These are phyloP conservation scores for Donacobius atricapilla DNA, from an alignment of 2,113 vertebrate genomes.

Conservation along the genomic window DNA sequence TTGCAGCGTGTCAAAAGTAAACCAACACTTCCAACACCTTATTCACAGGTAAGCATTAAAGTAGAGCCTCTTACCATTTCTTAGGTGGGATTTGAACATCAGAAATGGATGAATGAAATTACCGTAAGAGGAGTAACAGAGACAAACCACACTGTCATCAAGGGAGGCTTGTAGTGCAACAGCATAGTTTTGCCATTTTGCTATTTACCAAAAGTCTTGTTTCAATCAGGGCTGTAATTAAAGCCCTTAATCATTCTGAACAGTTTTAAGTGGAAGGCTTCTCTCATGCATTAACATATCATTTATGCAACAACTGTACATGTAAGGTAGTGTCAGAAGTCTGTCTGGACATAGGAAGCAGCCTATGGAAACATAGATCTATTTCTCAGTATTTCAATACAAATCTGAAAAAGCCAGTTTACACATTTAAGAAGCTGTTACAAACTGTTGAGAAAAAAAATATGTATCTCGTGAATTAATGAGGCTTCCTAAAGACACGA, in stretches of 20 bases:
- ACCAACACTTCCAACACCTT: background rate
- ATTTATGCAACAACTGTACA: conserved; percentile 16
- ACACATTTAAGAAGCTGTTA: conserved; percentile 72
- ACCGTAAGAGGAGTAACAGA: background rate
- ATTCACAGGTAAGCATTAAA: conserved; percentile 10
- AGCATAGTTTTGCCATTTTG: conserved; percentile 35
- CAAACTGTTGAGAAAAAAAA: conserved; percentile 67
- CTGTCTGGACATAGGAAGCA: conserved; percentile 49
- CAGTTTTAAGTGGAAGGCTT: conserved; percentile 60
- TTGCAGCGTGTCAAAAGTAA: background rate
- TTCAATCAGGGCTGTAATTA: conserved; percentile 59
- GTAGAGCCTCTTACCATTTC: background rate
- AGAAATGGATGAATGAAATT: background rate
- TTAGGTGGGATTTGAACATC: background rate
- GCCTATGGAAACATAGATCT: conserved; percentile 61
- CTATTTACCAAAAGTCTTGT: conserved; percentile 60
- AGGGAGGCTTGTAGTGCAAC: conserved; percentile 33
- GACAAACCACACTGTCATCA: background rate
- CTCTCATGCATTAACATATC: conserved; percentile 51
- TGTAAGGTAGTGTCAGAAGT: background rate
- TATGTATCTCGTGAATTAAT: conserved; percentile 69
- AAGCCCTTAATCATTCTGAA: conserved; percentile 64
- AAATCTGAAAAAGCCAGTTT: conserved; percentile 61
- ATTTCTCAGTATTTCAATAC: conserved; percentile 27
- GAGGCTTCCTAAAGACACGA: conserved; percentile 67